Evolutionary conservation across 2,797 vertebrate genomes (phyloP).

Genomic region (Anas georgica): DNA sequence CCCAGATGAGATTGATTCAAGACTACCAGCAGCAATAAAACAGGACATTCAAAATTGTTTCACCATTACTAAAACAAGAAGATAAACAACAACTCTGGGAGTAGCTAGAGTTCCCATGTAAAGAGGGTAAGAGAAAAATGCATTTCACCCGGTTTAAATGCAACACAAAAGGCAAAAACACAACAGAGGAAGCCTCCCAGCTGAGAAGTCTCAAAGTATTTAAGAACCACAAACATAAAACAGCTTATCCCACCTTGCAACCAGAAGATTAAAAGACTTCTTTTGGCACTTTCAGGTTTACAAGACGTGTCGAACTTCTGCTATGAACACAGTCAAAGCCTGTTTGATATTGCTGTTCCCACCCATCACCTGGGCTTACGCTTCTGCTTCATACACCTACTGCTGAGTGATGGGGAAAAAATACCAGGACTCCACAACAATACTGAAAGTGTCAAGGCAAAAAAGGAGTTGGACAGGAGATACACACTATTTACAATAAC

Average conservation of each 20-base stretch:
- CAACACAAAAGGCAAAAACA: not conserved
- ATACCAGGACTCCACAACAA: not conserved
- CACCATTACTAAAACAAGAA: not conserved
- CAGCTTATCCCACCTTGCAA: not conserved
- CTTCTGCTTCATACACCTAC: not conserved
- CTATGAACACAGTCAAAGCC: not conserved
- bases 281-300: not conserved
- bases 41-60: not conserved
- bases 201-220: not conserved
- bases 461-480: not conserved
- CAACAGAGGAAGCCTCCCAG: not conserved
- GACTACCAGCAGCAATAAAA: not conserved
- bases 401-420: not conserved
- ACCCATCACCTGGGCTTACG: not conserved
- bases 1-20: not conserved
- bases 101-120: not conserved
- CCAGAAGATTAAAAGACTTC: not conserved
- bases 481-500: not conserved
- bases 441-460: not conserved
- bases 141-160: not conserved
- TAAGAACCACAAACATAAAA: not conserved
- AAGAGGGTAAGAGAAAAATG: not conserved
- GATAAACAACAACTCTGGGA: not conserved
- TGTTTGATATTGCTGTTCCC: not conserved
- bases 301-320: not conserved